These are phyloP conservation scores for Archaeoteleia sp. DNA, from an alignment of 2,888 invertebrate genomes.

Conservation along the genomic window DNA sequence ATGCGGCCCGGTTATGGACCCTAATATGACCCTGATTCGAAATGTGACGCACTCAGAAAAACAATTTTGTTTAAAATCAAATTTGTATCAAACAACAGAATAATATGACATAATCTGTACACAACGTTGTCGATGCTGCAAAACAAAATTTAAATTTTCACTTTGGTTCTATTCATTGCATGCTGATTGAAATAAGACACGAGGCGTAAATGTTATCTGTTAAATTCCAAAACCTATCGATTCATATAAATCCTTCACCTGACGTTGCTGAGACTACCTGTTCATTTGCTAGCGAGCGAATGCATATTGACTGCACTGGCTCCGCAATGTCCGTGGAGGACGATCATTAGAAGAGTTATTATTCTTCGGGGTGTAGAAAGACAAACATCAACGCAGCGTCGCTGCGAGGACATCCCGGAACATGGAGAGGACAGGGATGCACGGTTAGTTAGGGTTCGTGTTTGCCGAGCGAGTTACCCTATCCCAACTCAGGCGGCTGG, in stretches of 20 bases:
- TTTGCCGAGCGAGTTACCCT: constrained; percentile 75
- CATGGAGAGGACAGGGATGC: constrained; percentile 64
- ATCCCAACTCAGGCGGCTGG: constrained; percentile 74
- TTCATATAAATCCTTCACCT: neutral
- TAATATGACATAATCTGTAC: no score
- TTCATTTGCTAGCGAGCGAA: constrained; percentile 6
- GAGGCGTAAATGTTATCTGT: no score
- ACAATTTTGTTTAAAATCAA: no score
- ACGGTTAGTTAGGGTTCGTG: constrained; percentile 75
- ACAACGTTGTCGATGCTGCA: no score
- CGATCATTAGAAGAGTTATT: constrained; percentile 60
- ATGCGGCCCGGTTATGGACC: no score
- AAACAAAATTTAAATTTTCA: no score
- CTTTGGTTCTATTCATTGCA: no score
- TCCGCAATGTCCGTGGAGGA: constrained; percentile 31
- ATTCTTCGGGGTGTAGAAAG: constrained; percentile 65
- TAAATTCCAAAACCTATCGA: constrained; percentile 8
- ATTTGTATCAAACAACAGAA: no score
- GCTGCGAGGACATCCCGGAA: constrained; percentile 41
- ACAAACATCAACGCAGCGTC: constrained; percentile 59
- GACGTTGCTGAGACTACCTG: neutral
- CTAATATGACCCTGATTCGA: no score
- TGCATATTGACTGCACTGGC: constrained; percentile 28
- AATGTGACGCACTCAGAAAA: no score
- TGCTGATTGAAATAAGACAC: no score